A percentile compares a stretch with the other conserved stretches of the same genome.
Evolutionary conservation across 1,140 invertebrate species (phyloP).

Genomic region (Protaetia brevitarsis): DNA sequence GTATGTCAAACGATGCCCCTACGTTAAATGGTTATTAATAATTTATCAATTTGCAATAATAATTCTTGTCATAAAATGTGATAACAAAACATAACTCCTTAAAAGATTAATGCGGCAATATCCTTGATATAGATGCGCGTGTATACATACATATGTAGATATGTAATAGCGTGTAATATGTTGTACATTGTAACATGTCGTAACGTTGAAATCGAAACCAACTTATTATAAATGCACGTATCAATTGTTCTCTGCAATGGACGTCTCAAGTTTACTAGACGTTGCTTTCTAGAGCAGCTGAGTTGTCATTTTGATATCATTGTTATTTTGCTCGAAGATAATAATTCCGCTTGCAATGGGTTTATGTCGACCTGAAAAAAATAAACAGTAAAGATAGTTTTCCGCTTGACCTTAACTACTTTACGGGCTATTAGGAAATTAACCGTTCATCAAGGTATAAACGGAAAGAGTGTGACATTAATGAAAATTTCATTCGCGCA

Average conservation of each 20-base stretch:
- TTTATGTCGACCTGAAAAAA: too few relatives aligned
- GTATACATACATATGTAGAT: too few relatives aligned
- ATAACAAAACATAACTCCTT: slow-evolving; percentile 1
- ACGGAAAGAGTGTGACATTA: not conserved
- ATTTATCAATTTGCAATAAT: slow-evolving; percentile 9
- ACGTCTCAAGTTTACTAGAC: too few relatives aligned
- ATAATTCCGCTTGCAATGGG: too few relatives aligned
- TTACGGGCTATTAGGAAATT: slow-evolving; percentile 6
- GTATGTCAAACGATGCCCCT: not conserved
- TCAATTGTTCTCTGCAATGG: too few relatives aligned
- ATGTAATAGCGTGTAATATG: not conserved
- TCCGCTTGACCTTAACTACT: not conserved
- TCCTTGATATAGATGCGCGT: too few relatives aligned
- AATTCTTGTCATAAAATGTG: slow-evolving; percentile 14
- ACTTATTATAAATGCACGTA: too few relatives aligned
- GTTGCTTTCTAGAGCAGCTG: too few relatives aligned
- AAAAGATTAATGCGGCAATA: not conserved
- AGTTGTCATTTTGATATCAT: too few relatives aligned
- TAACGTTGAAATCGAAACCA: too few relatives aligned
- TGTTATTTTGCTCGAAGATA: too few relatives aligned
- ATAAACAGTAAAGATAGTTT: not conserved
- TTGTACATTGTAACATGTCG: not conserved
- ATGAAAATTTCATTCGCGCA: slow-evolving; percentile 11
- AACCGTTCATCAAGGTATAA: not conserved
- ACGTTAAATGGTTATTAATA: not conserved